A percentile compares a stretch with the other conserved stretches of the same genome.
phyloP scores from a whole-genome alignment of 1,140 invertebrate genomes.

The Drosophila orena region DNA sequence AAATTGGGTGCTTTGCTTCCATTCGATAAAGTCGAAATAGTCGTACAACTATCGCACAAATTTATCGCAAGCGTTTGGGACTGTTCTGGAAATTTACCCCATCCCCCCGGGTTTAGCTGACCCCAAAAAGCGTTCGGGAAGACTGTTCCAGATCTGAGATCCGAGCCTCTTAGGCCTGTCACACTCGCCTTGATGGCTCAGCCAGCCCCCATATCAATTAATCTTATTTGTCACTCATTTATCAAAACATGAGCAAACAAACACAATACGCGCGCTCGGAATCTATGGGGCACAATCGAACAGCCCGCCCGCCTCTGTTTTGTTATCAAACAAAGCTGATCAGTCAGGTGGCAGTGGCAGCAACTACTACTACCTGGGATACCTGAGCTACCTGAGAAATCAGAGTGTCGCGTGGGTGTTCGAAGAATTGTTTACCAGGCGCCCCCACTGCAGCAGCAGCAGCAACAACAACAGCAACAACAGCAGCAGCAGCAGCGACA shows the following conservation, averaged over 20 bases:
- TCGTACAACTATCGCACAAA: neutral
- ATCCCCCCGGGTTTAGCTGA: neutral
- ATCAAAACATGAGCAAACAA: constrained; percentile 56
- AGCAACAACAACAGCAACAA: constrained; percentile 35
- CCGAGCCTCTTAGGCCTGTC: constrained; percentile 77
- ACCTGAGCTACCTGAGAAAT: constrained; percentile 46
- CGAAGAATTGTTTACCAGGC: constrained; percentile 78
- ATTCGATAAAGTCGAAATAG: too few species aligned
- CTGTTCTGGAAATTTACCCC: constrained; percentile 7
- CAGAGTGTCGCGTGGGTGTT: constrained; percentile 72
- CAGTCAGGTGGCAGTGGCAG: constrained; percentile 78
- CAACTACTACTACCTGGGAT: constrained; percentile 72
- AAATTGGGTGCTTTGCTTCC: too few species aligned
- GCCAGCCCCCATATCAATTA: constrained; percentile 63
- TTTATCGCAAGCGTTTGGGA: constrained; percentile 1
- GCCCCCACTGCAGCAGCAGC: constrained; percentile 57
- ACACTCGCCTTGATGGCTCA: constrained; percentile 30
- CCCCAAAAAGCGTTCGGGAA: constrained; percentile 44
- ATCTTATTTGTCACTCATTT: constrained; percentile 83
- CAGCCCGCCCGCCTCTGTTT: constrained; percentile 44
- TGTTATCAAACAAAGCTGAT: constrained; percentile 82
- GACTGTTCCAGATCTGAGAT: constrained; percentile 64
- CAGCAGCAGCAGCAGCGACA: constrained; percentile 35
- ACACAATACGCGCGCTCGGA: constrained; percentile 18
- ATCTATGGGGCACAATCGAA: constrained; percentile 40